Percentiles rank a stretch among this genome's conserved stretches.
phyloP scores from a whole-genome alignment of 1,140 invertebrate genomes.

The Drosophila hydei region DNA sequence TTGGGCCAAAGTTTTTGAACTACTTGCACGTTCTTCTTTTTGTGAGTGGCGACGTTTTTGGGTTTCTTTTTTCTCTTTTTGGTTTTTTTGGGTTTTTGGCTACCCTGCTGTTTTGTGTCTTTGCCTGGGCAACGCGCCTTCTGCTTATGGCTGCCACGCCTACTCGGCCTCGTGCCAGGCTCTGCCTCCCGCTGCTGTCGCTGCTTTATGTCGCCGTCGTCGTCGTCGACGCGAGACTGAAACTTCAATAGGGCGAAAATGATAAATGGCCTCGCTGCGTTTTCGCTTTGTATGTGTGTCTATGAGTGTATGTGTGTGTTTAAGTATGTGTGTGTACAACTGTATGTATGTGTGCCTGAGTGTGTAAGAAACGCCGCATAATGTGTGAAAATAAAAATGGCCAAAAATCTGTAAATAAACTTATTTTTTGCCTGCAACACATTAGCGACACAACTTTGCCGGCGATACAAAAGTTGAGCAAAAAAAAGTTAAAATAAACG shows the following conservation, averaged over 20 bases:
- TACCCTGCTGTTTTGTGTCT: conserved; percentile 81
- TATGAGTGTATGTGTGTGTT: conserved; percentile 5
- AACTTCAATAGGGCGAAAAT: conserved; percentile 82
- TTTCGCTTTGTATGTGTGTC: conserved; percentile 43
- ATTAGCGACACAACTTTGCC: conserved; percentile 42
- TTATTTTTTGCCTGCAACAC: conserved; percentile 37
- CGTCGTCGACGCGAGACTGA: conserved; percentile 66
- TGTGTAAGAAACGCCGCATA: conserved; percentile 30
- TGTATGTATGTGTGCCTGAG: conserved; percentile 1
- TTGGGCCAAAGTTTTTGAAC: conserved; percentile 80
- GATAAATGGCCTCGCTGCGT: conserved; percentile 75
- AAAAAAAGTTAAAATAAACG: background rate
- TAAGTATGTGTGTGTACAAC: background rate
- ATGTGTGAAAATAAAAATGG: conserved; percentile 70
- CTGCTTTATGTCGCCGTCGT: conserved; percentile 70
- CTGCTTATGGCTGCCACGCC: conserved; percentile 69
- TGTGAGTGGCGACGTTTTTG: conserved; percentile 50
- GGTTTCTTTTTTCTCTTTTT: conserved; percentile 46
- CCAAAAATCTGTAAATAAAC: conserved; percentile 56
- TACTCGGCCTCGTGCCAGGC: conserved; percentile 23
- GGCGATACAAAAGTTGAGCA: background rate
- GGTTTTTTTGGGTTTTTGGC: conserved; percentile 54
- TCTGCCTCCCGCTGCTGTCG: conserved; percentile 66
- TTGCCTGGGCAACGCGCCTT: conserved; percentile 53
- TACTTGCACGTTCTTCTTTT: conserved; percentile 77